Conservation (phyloP, 2,113 vertebrate species). For the Corvus hawaiiensis region DNA sequence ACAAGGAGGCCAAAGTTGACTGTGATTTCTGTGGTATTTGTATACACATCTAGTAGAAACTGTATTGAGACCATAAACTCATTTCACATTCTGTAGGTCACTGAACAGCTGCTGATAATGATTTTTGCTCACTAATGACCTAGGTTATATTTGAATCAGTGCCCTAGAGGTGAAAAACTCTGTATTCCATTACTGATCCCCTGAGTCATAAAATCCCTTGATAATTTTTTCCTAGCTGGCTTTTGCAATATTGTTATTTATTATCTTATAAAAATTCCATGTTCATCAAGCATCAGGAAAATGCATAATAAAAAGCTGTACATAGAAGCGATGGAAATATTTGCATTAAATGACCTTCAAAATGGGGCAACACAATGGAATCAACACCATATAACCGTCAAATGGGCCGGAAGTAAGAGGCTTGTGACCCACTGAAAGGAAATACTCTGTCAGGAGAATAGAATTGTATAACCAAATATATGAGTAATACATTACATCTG, state of each 20-base stretch:
- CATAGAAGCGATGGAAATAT: not conserved
- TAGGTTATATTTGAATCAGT: slow-evolving; percentile 59
- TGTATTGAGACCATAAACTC: slow-evolving; percentile 9
- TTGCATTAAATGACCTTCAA: not conserved
- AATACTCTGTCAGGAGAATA: slow-evolving; percentile 1
- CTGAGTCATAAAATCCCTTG: slow-evolving; percentile 40
- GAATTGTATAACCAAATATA: not conserved
- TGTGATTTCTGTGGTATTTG: slow-evolving; percentile 7
- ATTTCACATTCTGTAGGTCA: slow-evolving; percentile 52
- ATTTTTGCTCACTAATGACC: slow-evolving; percentile 64
- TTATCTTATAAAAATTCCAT: slow-evolving; percentile 13
- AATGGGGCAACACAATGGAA: not conserved
- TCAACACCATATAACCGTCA: not conserved
- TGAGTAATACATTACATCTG: not conserved
- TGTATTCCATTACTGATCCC: slow-evolving; percentile 56
- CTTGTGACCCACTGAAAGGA: not conserved
- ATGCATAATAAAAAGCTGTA: not conserved
- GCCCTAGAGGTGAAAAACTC: slow-evolving; percentile 54
- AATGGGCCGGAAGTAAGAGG: not conserved
- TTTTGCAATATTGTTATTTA: slow-evolving; percentile 31
- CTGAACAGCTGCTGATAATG: slow-evolving; percentile 59
- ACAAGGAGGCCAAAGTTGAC: not conserved
- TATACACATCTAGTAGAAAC: not conserved
- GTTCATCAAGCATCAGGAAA: slow-evolving; percentile 1
- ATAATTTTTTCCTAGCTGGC: not conserved